Percentiles rank a stretch among this genome's conserved stretches.
phyloP scores from a whole-genome alignment of 2,888 invertebrate genomes.

The Lasioglossum lativentre region DNA sequence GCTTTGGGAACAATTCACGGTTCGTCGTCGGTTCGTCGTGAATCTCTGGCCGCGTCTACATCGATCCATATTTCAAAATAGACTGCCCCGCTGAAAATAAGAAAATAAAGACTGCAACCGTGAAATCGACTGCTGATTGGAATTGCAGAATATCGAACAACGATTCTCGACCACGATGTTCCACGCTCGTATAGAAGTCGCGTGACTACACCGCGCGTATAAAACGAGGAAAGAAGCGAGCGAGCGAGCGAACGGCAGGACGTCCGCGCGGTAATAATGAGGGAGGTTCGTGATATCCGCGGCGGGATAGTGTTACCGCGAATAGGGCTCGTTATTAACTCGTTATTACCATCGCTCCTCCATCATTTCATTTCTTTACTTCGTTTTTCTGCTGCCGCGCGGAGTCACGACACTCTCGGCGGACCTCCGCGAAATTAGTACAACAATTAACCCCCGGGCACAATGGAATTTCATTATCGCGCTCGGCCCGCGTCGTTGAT shows the following conservation, averaged over 20 bases:
- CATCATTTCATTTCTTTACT: slow-evolving; percentile 7
- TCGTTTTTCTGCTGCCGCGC: not conserved
- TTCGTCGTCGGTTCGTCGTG: slow-evolving; percentile 1
- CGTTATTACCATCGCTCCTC: slow-evolving; percentile 40
- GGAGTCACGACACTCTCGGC: not conserved
- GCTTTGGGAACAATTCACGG: slow-evolving; percentile 43
- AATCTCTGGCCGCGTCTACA: not conserved
- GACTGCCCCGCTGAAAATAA: slow-evolving; percentile 12
- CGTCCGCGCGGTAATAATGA: slow-evolving; percentile 42
- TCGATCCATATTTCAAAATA: slow-evolving; percentile 16
- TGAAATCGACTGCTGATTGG: slow-evolving; percentile 29
- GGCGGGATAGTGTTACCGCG: slow-evolving; percentile 25
- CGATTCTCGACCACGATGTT: slow-evolving; percentile 15
- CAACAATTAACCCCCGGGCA: slow-evolving; percentile 41
- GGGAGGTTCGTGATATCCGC: slow-evolving; percentile 35
- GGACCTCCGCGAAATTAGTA: slow-evolving; percentile 16
- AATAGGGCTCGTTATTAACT: slow-evolving; percentile 22
- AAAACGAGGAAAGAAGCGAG: not conserved
- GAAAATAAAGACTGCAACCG: slow-evolving; percentile 34
- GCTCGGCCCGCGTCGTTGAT: not conserved
- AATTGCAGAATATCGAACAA: slow-evolving; percentile 26
- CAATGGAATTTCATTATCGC: slow-evolving; percentile 39
- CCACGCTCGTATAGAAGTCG: slow-evolving; percentile 19
- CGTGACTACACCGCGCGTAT: slow-evolving; percentile 40
- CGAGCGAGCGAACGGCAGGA: slow-evolving; percentile 21